Evolutionary conservation across 2,888 invertebrate genomes (phyloP), one percentile per base, ranked within the genome.

Genomic region (Brachycybe producta): DNA sequence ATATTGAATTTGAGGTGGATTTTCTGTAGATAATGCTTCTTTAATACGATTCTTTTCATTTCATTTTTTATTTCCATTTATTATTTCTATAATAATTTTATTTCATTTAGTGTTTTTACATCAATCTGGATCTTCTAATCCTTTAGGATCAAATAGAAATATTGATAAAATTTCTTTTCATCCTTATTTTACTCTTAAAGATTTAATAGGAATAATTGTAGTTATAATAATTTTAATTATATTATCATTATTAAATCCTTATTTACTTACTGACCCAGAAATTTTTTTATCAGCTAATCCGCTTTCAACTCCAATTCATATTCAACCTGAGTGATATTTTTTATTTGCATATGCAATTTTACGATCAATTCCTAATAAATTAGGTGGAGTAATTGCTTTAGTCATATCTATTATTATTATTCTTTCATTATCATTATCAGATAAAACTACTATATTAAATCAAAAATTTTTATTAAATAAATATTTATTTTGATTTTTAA

Each of bases 261-360:
- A 76, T 59, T 55, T 78, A 62, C 59, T 83, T 64, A 73, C 75
- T 58, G 81, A 82, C 26, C 77, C 79, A 0, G 82, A 82, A 71
- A 11, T 82, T 69, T 84, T 81, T 69, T 77, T 74, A 19, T 75
- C 76, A 0, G 80, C 80, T 3, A 80, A 80, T 57, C 74, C 78
- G 0, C 60, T 80, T 70, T 72, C 77, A 15, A 82, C 82, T 0
- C 82, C 83, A 0, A 64, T 74, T 5, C 83, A 83, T 63, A 84
- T 84, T 71, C 79, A 84, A 75, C 83, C 82, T 40, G 84, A 85
- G 75, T 84, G 82, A 77, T 84, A 84, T 65, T 85, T 84, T 61
- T 65, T 84, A 72, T 84, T 83, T 73, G 82, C 83, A 13, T 84
- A 84, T 66, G 80, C 82, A 17, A 83, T 84, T 71, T 58, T 84